Conservation (phyloP, 1,140 invertebrate genomes). For the Pissodes strobi region DNA sequence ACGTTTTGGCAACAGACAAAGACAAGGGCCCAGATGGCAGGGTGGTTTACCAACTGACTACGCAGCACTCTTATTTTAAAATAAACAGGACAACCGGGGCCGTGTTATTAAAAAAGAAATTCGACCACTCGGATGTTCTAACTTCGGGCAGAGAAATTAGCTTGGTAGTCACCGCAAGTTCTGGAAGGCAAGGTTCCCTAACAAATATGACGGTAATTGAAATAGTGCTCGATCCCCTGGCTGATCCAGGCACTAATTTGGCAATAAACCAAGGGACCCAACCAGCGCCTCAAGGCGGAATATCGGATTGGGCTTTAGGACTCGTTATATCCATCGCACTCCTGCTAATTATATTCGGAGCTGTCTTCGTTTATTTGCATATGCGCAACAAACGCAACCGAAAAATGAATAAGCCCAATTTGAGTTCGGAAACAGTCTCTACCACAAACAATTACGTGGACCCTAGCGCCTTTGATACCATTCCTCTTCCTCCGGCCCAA, state of each 20-base stretch:
- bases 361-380: conserved; percentile 81
- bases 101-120: conserved; percentile 79
- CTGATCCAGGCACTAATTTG: conserved; percentile 63
- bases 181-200: conserved; percentile 82
- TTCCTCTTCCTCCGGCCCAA: conserved; percentile 65
- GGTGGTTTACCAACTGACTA: conserved; percentile 85
- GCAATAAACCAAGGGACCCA: conserved; percentile 57
- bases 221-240: conserved; percentile 75
- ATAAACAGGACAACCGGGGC: conserved; percentile 90
- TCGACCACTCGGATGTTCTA: conserved; percentile 65
- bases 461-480: conserved; percentile 84
- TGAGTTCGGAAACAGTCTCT: conserved; percentile 72
- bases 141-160: conserved; percentile 72
- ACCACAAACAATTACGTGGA: conserved; percentile 81
- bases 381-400: conserved; percentile 80
- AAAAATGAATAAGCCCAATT: conserved; percentile 76
- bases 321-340: conserved; percentile 80
- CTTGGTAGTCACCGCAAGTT: conserved; percentile 83
- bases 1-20: conserved; percentile 84
- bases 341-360: conserved; percentile 78
- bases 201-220: conserved; percentile 86
- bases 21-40: conserved; percentile 91
- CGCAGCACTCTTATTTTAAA: conserved; percentile 84
- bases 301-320: conserved; percentile 87
- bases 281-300: conserved; percentile 65